A percentile compares a stretch with the other conserved stretches of the same genome.
Evolutionary conservation across 2,113 vertebrate genomes (phyloP).

Genomic region (Melierax canorus): DNA sequence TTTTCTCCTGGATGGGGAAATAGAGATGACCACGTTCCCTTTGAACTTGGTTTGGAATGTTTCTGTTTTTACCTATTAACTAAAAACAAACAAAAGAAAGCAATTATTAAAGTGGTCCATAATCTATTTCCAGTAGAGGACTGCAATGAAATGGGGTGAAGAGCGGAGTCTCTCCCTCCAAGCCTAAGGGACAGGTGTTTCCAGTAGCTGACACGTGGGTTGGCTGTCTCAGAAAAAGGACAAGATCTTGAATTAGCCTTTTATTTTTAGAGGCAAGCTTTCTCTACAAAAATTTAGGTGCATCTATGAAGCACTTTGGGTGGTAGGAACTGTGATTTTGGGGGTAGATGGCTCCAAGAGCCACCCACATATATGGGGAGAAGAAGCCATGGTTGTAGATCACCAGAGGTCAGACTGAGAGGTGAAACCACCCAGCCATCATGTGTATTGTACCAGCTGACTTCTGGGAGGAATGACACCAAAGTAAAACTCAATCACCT

Average conservation of each 20-base stretch:
- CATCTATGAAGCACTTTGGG: not conserved
- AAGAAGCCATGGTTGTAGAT: not conserved
- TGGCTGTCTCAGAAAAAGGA: not conserved
- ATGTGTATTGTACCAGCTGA: not conserved
- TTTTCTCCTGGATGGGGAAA: slow-evolving; percentile 14
- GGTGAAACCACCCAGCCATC: not conserved
- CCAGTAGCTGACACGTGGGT: not conserved
- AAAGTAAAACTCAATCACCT: not conserved
- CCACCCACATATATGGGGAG: not conserved
- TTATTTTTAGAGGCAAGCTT: not conserved
- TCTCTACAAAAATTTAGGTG: not conserved
- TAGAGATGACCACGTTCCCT: slow-evolving; percentile 31
- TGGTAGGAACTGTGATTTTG: not conserved
- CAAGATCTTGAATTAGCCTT: not conserved
- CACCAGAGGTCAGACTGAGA: not conserved
- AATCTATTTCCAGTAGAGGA: not conserved
- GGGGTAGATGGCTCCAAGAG: not conserved
- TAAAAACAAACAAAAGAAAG: slow-evolving; percentile 26
- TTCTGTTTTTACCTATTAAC: slow-evolving; percentile 25
- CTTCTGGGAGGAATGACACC: not conserved
- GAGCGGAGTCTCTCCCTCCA: not conserved
- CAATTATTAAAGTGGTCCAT: not conserved
- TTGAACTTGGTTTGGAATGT: slow-evolving; percentile 36
- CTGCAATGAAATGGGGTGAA: not conserved
- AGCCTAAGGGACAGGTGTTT: not conserved